Percentiles rank a stretch among this genome's conserved stretches.
Conservation (phyloP, 64 coral and sea anemone genomes). For the Acropora yongei region DNA sequence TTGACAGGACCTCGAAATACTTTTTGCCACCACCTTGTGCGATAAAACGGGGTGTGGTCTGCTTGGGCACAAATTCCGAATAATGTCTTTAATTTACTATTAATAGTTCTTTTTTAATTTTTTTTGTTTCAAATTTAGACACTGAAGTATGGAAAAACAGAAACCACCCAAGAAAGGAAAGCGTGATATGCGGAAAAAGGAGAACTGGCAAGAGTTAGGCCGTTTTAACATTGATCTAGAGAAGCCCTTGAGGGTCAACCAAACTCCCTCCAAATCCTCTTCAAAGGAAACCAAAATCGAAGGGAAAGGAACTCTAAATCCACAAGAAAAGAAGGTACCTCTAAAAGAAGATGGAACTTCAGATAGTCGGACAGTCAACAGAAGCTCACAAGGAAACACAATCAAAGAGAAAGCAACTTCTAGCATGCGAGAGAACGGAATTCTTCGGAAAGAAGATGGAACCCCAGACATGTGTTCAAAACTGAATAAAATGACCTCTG, state of each 20-base stretch:
- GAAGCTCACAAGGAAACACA: neutral
- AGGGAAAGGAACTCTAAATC: neutral
- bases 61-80: too few species aligned
- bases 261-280: neutral
- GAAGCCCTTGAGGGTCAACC: conserved; percentile 56
- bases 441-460: neutral
- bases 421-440: too few species aligned
- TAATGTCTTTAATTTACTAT: too few species aligned
- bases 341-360: neutral
- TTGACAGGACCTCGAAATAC: too few species aligned
- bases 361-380: conserved; percentile 12
- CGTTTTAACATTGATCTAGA: conserved; percentile 36
- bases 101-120: neutral
- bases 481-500: neutral
- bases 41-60: neutral
- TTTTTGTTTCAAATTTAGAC: neutral
- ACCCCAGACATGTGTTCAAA: conserved; percentile 17
- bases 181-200: conserved; percentile 36
- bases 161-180: conserved; percentile 1
- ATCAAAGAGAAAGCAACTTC: too few species aligned
- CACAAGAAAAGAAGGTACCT: neutral
- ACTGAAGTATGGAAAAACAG: neutral
- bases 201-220: conserved; percentile 15
- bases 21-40: neutral
- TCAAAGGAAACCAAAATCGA: neutral